phyloP scores from a whole-genome alignment of 2,797 vertebrate genomes.

The Sylvilagus floridanus region DNA sequence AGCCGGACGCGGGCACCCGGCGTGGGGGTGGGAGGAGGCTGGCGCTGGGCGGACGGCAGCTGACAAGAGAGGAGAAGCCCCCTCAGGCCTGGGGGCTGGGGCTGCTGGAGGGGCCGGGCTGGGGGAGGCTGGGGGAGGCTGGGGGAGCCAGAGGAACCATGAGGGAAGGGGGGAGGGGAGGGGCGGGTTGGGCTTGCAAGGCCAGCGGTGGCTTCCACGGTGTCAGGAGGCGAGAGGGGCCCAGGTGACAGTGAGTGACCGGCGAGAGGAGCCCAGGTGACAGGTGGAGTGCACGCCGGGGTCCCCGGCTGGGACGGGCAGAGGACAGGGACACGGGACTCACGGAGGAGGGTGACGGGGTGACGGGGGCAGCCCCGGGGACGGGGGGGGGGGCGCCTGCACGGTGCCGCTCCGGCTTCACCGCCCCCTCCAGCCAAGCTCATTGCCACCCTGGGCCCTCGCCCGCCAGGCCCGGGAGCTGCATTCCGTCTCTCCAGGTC shows the following conservation, averaged over 20 bases:
- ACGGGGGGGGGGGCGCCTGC: accelerated
- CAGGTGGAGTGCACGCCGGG: background rate
- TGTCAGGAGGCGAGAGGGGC: no score
- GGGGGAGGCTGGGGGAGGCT: background rate
- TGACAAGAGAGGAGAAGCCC: no score
- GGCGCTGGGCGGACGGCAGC: no score
- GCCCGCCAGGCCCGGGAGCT: background rate
- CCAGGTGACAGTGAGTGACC: accelerated
- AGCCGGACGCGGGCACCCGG: background rate
- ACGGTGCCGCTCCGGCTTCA: accelerated
- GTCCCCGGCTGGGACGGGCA: accelerated
- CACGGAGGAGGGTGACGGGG: background rate
- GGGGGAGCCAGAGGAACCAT: no score
- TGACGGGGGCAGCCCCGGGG: background rate
- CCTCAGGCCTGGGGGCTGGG: no score
- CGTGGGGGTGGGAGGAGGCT: no score
- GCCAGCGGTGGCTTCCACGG: background rate
- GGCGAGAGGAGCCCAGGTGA: no score
- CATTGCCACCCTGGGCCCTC: background rate
- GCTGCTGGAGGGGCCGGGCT: background rate
- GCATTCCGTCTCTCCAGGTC: background rate
- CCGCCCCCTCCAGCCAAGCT: no score
- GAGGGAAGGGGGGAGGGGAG: background rate
- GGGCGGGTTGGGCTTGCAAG: no score
- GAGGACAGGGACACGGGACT: background rate